Conservation (phyloP, 1,140 invertebrate species). For the Coelopa frigida region DNA sequence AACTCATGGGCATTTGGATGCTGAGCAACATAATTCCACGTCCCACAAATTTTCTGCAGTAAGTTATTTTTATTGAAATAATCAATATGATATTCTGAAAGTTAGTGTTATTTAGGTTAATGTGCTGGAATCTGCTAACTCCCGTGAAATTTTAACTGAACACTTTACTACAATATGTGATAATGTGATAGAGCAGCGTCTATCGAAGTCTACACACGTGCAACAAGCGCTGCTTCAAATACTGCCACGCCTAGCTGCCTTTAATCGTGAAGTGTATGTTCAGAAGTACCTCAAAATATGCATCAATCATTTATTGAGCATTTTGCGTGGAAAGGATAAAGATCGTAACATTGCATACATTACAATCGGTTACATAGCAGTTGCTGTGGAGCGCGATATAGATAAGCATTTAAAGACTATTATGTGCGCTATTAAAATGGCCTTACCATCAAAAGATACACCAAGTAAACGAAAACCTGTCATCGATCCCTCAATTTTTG, state of each 20-base stretch:
- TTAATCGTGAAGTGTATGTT: slow-evolving; percentile 77
- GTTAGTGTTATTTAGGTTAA: slow-evolving; percentile 16
- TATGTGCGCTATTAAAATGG: slow-evolving; percentile 76
- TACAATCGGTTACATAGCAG: slow-evolving; percentile 82
- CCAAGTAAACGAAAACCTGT: slow-evolving; percentile 61
- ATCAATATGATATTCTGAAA: neutral
- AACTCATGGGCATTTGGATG: slow-evolving; percentile 26
- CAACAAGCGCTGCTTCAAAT: slow-evolving; percentile 83
- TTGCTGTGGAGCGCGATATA: slow-evolving; percentile 81
- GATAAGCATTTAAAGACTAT: slow-evolving; percentile 73
- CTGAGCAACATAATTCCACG: slow-evolving; percentile 28
- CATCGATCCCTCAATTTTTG: slow-evolving; percentile 86
- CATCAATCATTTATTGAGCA: slow-evolving; percentile 69
- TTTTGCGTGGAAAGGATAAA: slow-evolving; percentile 68
- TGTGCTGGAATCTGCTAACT: slow-evolving; percentile 78
- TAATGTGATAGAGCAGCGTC: slow-evolving; percentile 70
- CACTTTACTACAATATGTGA: slow-evolving; percentile 78
- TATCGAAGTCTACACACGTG: slow-evolving; percentile 68
- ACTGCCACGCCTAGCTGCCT: slow-evolving; percentile 89
- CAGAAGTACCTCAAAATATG: slow-evolving; percentile 68
- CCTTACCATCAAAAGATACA: slow-evolving; percentile 72
- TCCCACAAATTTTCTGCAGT: slow-evolving; percentile 29
- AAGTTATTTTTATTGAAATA: slow-evolving; percentile 14
- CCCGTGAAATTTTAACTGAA: slow-evolving; percentile 73
- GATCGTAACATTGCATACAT: slow-evolving; percentile 81